Conservation (phyloP, 2,113 vertebrate genomes). For the Hyla sarda region DNA sequence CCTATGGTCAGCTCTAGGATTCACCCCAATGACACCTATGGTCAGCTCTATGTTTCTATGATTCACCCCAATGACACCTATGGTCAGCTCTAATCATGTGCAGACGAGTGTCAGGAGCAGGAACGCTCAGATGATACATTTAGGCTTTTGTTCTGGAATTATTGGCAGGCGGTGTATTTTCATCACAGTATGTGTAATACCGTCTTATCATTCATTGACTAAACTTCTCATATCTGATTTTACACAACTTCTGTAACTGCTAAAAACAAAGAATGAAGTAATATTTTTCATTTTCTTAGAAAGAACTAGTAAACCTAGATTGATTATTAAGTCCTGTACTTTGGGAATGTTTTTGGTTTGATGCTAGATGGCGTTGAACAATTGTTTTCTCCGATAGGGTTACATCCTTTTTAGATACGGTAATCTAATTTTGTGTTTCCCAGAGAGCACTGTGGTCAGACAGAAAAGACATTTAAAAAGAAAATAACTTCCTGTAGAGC, state of each 20-base stretch:
- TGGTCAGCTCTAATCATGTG: not conserved
- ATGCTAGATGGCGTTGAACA: no score
- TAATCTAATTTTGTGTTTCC: no score
- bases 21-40: no score
- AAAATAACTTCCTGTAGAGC: no score
- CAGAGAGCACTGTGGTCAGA: no score
- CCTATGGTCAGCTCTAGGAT: no score
- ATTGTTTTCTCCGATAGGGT: no score
- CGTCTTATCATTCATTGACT: not conserved
- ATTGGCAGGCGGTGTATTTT: not conserved
- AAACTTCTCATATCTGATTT: not conserved
- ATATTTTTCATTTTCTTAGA: no score
- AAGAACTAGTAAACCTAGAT: not conserved
- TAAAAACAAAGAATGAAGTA: not conserved
- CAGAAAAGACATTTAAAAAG: no score
- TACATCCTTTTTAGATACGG: no score
- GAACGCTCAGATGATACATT: not conserved
- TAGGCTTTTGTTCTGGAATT: not conserved
- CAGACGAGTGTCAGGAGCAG: not conserved
- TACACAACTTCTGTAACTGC: not conserved
- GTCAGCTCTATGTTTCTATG: not conserved
- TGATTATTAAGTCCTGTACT: not conserved
- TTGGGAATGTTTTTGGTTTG: no score
- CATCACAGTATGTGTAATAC: not conserved
- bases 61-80: not conserved